These are phyloP conservation scores for Heliocidaris erythrogramma DNA, from an alignment of 35 echinoderm and acorn worm genomes.

Conservation along the genomic window DNA sequence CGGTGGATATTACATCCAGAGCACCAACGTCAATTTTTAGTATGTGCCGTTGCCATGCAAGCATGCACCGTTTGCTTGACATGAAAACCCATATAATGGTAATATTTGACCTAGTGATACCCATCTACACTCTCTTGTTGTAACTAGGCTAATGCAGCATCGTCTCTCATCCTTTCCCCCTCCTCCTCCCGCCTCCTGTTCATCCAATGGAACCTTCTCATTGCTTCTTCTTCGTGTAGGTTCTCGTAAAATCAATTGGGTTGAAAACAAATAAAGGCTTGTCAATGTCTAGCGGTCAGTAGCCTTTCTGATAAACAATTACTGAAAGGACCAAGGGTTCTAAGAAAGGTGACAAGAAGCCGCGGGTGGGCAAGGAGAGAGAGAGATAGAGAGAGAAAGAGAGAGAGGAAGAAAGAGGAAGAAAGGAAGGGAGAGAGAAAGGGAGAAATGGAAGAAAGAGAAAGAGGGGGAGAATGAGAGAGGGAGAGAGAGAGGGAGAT, in stretches of 20 bases:
- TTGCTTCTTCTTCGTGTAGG: not conserved
- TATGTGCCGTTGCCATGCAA: not conserved
- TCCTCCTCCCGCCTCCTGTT: not conserved
- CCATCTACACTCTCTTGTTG: slow-evolving; percentile 10
- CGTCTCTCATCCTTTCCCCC: not conserved
- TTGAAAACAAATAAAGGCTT: slow-evolving; percentile 12
- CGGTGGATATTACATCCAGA: not conserved
- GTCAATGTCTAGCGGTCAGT: slow-evolving; percentile 8
- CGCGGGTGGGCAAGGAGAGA: not conserved
- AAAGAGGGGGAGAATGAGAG: not conserved
- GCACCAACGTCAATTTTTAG: not conserved
- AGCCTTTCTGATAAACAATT: slow-evolving; percentile 12
- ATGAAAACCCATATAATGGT: slow-evolving; percentile 18
- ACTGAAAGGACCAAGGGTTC: not conserved
- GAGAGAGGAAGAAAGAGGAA: not conserved
- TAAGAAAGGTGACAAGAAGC: not conserved
- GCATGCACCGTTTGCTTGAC: not conserved
- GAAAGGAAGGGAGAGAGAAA: not conserved
- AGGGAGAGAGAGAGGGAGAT: not conserved
- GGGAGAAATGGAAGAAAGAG: not conserved
- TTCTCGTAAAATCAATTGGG: slow-evolving; percentile 10
- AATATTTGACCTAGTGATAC: not conserved
- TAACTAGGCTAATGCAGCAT: not conserved
- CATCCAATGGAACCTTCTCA: not conserved
- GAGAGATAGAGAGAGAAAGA: not conserved